Evolutionary conservation across 2,888 invertebrate species (phyloP), one percentile per base, ranked within the genome.

Genomic region (Brachyopa scutellaris): DNA sequence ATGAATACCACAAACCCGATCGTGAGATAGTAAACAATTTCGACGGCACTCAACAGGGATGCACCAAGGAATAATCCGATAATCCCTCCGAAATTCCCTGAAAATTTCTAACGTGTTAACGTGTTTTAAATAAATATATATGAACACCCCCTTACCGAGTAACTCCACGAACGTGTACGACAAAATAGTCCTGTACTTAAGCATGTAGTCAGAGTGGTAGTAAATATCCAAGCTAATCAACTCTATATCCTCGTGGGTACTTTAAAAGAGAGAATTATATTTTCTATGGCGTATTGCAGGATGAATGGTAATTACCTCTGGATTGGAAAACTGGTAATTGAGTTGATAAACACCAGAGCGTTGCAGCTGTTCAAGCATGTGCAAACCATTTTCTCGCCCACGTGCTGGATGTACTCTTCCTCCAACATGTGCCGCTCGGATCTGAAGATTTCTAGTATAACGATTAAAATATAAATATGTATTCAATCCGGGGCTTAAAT

Each of bases 21-120:
- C 2, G 88, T 87, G 1, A 87, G 85, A 72, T 88, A 90, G 84
- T 92, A 92, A 53, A 90, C 42, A 19, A 91, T 55, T 84, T 92
- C 92, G 8, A 89, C 86, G 17, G 87, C 89, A 85, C 91, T 92
- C 4, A 92, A 85, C 0, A 92, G 84, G 0, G 92, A 92, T 53
- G 90, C 91, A 2, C 92, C 91, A 26, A 92, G 85, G 84, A 91
- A 92, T n/a, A 92, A 88, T 3, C 92, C 91, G 55, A 91, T 90
- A 51, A 91, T 89, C 9, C 92, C 91, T 17, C 91, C 92, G 84
- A 92, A 91, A 64, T 89, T 89, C 19, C 91, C 92, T 92, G 45
- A 15, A 84, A 78, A 66, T 57, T 33, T n/a, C n/a, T n/a, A n/a
- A 31, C 26, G 13, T 49, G 9, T 53, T 11, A 47, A 87, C 83